Percentiles rank a stretch among this genome's conserved stretches.
These are phyloP conservation scores for Grammomys dolichurus DNA, from an alignment of 2,113 vertebrate genomes.

Conservation along the genomic window DNA sequence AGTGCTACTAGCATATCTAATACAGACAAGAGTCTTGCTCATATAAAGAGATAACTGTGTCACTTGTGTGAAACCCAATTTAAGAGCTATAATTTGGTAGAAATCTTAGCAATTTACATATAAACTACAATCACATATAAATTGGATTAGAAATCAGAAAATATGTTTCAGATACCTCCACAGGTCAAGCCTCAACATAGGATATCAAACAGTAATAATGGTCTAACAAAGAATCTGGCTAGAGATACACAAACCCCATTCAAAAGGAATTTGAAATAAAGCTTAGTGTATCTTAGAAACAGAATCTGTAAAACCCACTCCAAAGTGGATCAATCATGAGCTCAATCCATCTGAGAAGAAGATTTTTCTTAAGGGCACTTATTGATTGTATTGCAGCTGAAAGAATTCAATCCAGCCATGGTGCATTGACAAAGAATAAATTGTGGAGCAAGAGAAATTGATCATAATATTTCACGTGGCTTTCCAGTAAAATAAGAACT, in stretches of 20 bases:
- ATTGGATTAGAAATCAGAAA: slow-evolving; percentile 24
- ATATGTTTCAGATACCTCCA: not conserved
- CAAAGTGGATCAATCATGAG: slow-evolving; percentile 60
- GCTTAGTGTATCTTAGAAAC: slow-evolving; percentile 46
- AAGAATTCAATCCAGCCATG: slow-evolving; percentile 37
- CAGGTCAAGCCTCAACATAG: not conserved
- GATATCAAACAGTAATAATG: not conserved
- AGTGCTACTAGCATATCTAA: not conserved
- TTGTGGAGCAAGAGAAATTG: slow-evolving; percentile 14
- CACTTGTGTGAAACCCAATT: slow-evolving; percentile 26
- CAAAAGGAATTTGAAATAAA: slow-evolving; percentile 62
- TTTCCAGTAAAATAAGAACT: slow-evolving; percentile 46
- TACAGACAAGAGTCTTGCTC: slow-evolving; percentile 15
- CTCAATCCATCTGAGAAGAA: slow-evolving; percentile 25
- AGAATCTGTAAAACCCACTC: slow-evolving; percentile 33
- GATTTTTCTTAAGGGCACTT: slow-evolving; percentile 35
- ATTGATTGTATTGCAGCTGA: slow-evolving; percentile 48
- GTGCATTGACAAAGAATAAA: slow-evolving; percentile 43
- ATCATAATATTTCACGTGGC: slow-evolving; percentile 49
- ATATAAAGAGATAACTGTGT: not conserved
- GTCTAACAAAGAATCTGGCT: slow-evolving; percentile 4
- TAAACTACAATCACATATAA: slow-evolving; percentile 46
- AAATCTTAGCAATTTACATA: not conserved
- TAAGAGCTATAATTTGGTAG: not conserved
- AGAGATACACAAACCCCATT: not conserved